Evolutionary conservation across 2,888 invertebrate species (phyloP).

Genomic region (Nomada ferruginata): DNA sequence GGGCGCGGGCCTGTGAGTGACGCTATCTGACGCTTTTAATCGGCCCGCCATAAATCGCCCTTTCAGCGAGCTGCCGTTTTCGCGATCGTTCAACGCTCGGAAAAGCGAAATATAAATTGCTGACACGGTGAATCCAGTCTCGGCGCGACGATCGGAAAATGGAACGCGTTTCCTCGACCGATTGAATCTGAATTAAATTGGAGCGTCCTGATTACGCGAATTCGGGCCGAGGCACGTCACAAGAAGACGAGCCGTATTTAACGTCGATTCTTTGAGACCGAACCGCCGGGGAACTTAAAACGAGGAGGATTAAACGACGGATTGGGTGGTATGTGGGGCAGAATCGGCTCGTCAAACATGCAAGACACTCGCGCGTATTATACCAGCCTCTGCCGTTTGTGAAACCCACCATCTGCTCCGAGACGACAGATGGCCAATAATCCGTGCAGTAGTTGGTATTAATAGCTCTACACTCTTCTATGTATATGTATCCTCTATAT

Average conservation of each 20-base stretch:
- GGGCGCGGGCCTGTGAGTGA: constrained; percentile 15
- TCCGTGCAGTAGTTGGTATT: too few relatives aligned
- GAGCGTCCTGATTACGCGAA: constrained; percentile 19
- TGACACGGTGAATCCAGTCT: constrained; percentile 37
- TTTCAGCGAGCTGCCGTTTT: constrained; percentile 43
- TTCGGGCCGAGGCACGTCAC: background rate
- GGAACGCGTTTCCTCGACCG: constrained; percentile 8
- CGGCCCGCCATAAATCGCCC: constrained; percentile 52
- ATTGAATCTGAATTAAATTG: constrained; percentile 13
- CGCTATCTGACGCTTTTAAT: constrained; percentile 57
- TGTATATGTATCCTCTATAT: too few relatives aligned
- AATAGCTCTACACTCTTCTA: too few relatives aligned
- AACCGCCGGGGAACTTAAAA: background rate
- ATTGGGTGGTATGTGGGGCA: background rate
- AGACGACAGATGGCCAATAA: too few relatives aligned
- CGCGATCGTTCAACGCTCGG: constrained; percentile 52
- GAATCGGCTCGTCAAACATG: constrained; percentile 3
- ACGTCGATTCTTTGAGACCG: constrained; percentile 1
- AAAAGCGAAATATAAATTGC: constrained; percentile 49
- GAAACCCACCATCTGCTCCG: too few relatives aligned
- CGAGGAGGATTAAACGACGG: background rate
- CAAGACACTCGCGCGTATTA: constrained; percentile 16
- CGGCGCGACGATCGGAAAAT: constrained; percentile 18
- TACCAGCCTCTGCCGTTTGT: too few relatives aligned
- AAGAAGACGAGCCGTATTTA: background rate